Percentiles rank a stretch among this genome's conserved stretches.
These are phyloP conservation scores for Tetragnatha versicolor DNA, from an alignment of 1,140 invertebrate genomes.

Conservation along the genomic window DNA sequence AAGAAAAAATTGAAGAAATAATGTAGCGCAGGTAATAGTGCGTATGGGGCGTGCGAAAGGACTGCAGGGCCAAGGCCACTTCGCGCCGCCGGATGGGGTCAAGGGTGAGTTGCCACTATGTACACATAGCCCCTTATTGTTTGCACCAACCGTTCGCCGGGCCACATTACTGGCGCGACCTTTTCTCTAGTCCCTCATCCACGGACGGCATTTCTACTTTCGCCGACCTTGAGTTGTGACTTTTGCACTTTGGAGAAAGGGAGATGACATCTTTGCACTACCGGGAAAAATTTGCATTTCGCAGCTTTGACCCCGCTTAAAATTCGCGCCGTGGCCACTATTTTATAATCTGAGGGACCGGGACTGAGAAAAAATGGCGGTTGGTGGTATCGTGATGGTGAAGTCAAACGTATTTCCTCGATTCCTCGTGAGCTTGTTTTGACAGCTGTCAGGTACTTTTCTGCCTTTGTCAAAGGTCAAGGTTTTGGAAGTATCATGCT, in stretches of 20 bases:
- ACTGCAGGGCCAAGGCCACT: constrained; percentile 51
- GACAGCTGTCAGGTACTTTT: no score
- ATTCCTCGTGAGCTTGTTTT: no score
- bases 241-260: constrained; percentile 6
- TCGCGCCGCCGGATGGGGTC: constrained; percentile 17
- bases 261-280: neutral
- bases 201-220: constrained; percentile 21
- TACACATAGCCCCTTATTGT: constrained; percentile 43
- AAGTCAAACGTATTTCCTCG: no score
- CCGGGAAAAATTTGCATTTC: neutral
- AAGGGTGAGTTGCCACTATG: constrained; percentile 52
- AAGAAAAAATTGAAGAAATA: constrained; percentile 33
- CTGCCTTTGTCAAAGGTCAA: no score
- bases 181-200: neutral
- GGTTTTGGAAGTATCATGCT: no score
- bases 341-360: no score
- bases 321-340: no score
- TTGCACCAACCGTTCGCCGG: constrained; percentile 33
- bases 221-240: constrained; percentile 5
- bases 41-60: constrained; percentile 51
- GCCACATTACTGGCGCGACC: constrained; percentile 17
- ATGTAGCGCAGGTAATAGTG: constrained; percentile 43
- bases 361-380: no score
- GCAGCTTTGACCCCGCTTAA: neutral
- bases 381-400: no score